phyloP scores from a whole-genome alignment of 1,140 invertebrate species.

The Euglossa dilemma region DNA sequence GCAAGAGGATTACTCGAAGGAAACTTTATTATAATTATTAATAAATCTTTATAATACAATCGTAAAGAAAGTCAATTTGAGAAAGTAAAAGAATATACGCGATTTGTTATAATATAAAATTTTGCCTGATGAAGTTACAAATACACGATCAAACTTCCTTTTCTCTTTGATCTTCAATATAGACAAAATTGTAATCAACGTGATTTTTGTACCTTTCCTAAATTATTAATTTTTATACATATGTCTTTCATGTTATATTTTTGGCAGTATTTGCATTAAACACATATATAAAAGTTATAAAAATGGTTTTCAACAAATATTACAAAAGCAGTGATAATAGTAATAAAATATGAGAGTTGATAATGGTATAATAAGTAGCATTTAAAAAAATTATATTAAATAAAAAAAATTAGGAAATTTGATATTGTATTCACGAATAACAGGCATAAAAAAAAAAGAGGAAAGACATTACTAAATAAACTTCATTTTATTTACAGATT shows the following conservation, averaged over 20 bases:
- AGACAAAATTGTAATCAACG: constrained; percentile 11
- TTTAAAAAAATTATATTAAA: neutral
- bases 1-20: constrained; percentile 34
- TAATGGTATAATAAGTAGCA: neutral
- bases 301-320: constrained; percentile 9
- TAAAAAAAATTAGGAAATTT: constrained; percentile 29
- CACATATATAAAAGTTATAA: constrained; percentile 8
- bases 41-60: constrained; percentile 15
- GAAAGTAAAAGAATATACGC: constrained; percentile 33
- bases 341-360: neutral
- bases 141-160: constrained; percentile 51
- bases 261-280: constrained; percentile 1
- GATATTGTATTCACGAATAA: constrained; percentile 33
- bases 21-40: constrained; percentile 19
- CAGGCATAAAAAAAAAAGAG: constrained; percentile 24
- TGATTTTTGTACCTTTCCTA: neutral
- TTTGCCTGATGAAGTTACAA: constrained; percentile 20
- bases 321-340: neutral
- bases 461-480: constrained; percentile 14
- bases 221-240: neutral
- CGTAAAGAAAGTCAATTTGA: constrained; percentile 4
- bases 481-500: constrained; percentile 41
- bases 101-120: constrained; percentile 17
- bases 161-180: constrained; percentile 19
- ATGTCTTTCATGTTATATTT: neutral